These are phyloP conservation scores for Paramacrobiotus metropolitanus DNA, from an alignment of 1,140 invertebrate genomes.

Conservation along the genomic window DNA sequence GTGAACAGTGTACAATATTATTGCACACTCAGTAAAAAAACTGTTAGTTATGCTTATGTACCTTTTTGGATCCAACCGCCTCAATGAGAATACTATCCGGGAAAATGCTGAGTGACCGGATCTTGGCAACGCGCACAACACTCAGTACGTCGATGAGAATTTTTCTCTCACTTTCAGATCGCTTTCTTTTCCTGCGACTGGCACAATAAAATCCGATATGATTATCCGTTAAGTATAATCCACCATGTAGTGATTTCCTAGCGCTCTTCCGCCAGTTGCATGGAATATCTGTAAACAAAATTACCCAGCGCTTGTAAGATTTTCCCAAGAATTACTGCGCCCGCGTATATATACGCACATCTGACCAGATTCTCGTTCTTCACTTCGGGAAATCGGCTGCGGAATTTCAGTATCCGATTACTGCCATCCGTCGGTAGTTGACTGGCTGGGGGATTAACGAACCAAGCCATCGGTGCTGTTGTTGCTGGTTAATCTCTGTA, in stretches of 20 bases:
- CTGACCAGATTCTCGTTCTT: not conserved
- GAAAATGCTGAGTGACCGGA: not conserved
- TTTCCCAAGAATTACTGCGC: not conserved
- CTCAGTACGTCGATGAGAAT: not conserved
- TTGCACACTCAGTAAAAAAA: not conserved
- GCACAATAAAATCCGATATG: conserved; percentile 1
- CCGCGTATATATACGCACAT: too few relatives aligned
- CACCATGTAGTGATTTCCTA: not conserved
- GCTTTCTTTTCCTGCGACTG: not conserved
- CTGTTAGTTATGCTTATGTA: not conserved
- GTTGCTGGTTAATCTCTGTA: too few relatives aligned
- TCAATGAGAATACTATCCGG: not conserved
- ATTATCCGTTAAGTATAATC: conserved; percentile 1
- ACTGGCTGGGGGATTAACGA: too few relatives aligned
- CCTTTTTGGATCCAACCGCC: not conserved
- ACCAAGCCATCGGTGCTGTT: too few relatives aligned
- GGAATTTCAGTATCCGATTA: not conserved
- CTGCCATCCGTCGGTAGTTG: too few relatives aligned
- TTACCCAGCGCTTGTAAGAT: not conserved
- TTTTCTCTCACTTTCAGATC: not conserved
- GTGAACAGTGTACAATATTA: not conserved
- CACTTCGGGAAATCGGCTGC: not conserved
- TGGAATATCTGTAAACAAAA: not conserved
- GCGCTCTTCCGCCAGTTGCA: not conserved
- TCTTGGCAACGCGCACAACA: not conserved